Base-by-base conservation (phyloP, 2,113 vertebrate genomes). In the Anseranas semipalmata region DNA sequence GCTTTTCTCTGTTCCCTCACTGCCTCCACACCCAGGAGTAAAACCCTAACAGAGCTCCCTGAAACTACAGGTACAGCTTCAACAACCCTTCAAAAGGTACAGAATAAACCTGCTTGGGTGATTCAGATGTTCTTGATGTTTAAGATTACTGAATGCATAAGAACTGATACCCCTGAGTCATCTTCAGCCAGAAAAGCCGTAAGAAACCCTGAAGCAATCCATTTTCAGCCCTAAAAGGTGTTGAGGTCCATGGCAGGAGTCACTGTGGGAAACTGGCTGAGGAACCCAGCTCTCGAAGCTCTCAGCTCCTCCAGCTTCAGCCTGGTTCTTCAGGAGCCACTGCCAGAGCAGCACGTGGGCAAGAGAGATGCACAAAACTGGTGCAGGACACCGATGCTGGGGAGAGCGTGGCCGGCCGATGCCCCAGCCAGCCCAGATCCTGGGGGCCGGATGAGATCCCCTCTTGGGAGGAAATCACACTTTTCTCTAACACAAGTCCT, bases 41-140 rank as follows among this genome's bases (percentile, higher is more conserved):
- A 62, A 93, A 67, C 25, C 37, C 46, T 8, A 25, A 37, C 14
- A 91, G 33, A 79, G 25, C 35, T 90, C 70, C 46, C 73, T 87
- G 86, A 70, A 87, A 82, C 33, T 65, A 62, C 74, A 89, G 65
- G 65, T 72, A 72, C 20, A 48, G 55, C 70, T 60, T 56, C 86
- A 52, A 32, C 9, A 90, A 16, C 48, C 28, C 19, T 76, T 65
- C 45, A 50, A 85, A 90, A 62, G 1, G 19, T 11, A 43, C 58
- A 27, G 37, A 70, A 89, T 14, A 85, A 95, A 91, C 35, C 58
- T 66, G 48, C 66, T 60, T 0, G 3, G 60, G 71, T 3, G 1
- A 73, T 70, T 70, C n/a, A 68, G 86, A 53, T 55, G 73, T 2
- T 85, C 90, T 46, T 89, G 73, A 66, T 85, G 74, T 52, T 87